Conservation (phyloP, 2,888 invertebrate species). For the Catocala sponsa region DNA sequence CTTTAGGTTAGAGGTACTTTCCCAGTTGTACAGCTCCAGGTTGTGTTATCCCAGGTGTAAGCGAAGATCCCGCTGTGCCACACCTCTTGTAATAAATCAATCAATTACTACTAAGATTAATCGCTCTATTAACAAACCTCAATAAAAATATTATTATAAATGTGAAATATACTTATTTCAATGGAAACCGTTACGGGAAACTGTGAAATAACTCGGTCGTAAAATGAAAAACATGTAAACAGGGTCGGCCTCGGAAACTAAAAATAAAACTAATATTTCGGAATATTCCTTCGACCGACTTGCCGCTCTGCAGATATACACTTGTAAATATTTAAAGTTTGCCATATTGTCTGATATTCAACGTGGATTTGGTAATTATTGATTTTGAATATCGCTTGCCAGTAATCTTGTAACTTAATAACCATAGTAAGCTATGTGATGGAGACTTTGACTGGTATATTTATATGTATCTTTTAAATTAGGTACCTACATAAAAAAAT, state of each 20-base stretch:
- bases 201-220: conserved; percentile 69
- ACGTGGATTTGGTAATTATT: neutral
- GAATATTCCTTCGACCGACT: conserved; percentile 72
- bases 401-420: no score
- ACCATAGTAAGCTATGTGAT: no score
- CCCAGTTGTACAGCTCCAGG: no score
- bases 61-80: no score
- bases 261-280: conserved; percentile 76
- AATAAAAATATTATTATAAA: neutral
- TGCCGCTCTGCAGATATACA: conserved; percentile 57
- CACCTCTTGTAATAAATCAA: no score
- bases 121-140: neutral
- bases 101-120: neutral
- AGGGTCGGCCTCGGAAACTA: conserved; percentile 79
- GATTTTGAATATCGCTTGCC: no score
- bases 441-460: no score
- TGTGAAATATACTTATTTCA: conserved; percentile 16
- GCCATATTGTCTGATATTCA: conserved; percentile 13
- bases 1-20: no score
- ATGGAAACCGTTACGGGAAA: conserved; percentile 39
- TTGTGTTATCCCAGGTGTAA: no score
- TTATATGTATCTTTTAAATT: no score
- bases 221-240: conserved; percentile 80
- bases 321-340: conserved; percentile 65
- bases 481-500: no score